Evolutionary conservation across 2,797 vertebrate species (phyloP).

Genomic region (Chiroxiphia lanceolata): DNA sequence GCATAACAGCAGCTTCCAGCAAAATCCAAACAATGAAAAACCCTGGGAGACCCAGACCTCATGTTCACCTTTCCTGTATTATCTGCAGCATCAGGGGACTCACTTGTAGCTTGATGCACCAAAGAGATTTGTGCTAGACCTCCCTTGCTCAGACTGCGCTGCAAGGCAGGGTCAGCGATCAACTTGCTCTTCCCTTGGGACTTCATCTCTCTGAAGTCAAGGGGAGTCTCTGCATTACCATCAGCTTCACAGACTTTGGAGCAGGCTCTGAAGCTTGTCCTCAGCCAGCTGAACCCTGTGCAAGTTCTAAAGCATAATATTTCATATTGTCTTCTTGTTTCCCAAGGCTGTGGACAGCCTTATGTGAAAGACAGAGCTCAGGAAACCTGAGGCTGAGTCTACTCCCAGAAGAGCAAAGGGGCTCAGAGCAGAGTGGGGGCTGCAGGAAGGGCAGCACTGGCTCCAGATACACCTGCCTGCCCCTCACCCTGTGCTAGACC

Average conservation of each 20-base stretch:
- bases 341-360: neutral
- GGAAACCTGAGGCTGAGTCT: neutral
- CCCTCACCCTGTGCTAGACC: neutral
- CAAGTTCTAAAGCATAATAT: neutral
- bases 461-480: neutral
- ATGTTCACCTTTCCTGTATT: neutral
- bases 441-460: neutral
- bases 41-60: neutral
- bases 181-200: neutral
- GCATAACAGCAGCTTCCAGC: neutral
- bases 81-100: neutral
- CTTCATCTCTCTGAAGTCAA: neutral
- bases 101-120: neutral
- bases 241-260: slow-evolving; percentile 4
- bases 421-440: rapidly evolving
- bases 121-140: neutral
- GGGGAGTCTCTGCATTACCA: neutral
- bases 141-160: neutral
- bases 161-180: neutral
- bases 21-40: neutral
- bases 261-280: neutral
- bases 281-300: neutral
- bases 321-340: neutral
- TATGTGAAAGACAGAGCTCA: neutral
- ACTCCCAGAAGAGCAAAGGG: rapidly evolving